Evolutionary conservation across 2,113 vertebrate species (phyloP).

Genomic region (Eolophus roseicapilla): DNA sequence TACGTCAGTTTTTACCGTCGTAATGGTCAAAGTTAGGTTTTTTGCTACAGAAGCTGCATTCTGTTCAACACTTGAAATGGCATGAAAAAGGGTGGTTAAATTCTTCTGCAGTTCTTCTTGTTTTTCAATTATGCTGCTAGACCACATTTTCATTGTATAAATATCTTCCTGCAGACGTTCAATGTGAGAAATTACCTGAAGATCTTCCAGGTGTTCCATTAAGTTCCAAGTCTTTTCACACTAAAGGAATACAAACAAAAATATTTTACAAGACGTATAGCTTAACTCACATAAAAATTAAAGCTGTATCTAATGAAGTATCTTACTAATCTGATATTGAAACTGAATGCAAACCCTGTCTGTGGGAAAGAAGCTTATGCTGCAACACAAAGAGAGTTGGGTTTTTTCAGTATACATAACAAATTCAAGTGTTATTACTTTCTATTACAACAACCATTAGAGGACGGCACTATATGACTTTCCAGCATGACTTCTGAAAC

Average conservation of each 20-base stretch:
- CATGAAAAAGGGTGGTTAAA: constrained; percentile 73
- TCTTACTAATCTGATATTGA: neutral
- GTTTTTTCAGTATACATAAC: neutral
- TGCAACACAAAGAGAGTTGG: neutral
- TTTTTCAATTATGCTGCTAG: constrained; percentile 69
- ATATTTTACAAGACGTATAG: constrained; percentile 32
- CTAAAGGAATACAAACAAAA: constrained; percentile 74
- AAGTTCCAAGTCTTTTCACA: constrained; percentile 78
- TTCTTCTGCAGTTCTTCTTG: constrained; percentile 76
- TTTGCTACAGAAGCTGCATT: constrained; percentile 75
- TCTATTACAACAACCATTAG: neutral
- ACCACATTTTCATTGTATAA: constrained; percentile 75
- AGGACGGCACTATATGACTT: neutral
- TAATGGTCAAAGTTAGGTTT: constrained; percentile 77
- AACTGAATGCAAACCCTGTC: neutral
- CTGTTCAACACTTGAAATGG: constrained; percentile 77
- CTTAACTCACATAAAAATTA: neutral
- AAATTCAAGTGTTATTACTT: neutral
- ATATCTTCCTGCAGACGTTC: constrained; percentile 79
- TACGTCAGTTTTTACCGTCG: constrained; percentile 87
- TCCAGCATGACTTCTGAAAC: neutral
- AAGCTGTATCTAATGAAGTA: neutral
- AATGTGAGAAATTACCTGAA: constrained; percentile 71
- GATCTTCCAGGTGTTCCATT: constrained; percentile 73
- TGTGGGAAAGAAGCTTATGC: neutral